A percentile compares a stretch with the other conserved stretches of the same genome.
Conservation (phyloP, 2,797 vertebrate species). For the Malurus leucopterus region DNA sequence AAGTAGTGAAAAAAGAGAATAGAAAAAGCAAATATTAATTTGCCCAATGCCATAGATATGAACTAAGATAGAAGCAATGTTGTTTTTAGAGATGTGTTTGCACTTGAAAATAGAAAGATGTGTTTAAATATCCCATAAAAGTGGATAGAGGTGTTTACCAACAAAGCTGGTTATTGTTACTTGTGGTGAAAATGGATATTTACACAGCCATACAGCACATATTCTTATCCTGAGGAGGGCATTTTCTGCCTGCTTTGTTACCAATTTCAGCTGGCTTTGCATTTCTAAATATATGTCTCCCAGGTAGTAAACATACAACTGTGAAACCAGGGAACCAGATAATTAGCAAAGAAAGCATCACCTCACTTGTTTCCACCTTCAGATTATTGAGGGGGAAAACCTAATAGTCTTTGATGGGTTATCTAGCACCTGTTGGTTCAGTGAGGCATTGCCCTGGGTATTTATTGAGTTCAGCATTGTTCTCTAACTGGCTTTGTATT, state of each 20-base stretch:
- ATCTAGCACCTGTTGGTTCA: conserved; percentile 78
- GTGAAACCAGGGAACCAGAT: conserved; percentile 86
- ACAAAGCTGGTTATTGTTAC: background rate
- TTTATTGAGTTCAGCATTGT: conserved; percentile 60
- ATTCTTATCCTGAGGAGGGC: conserved; percentile 79
- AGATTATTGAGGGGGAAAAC: conserved; percentile 69
- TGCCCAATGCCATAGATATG: background rate
- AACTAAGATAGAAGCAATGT: background rate
- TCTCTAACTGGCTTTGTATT: conserved; percentile 77
- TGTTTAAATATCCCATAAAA: background rate
- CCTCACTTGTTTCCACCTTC: conserved; percentile 85
- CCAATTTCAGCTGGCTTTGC: conserved; percentile 76
- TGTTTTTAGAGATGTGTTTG: background rate
- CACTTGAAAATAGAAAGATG: background rate
- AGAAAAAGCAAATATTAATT: background rate
- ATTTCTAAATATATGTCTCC: conserved; percentile 82
- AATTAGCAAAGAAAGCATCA: conserved; percentile 88
- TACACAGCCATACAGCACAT: conserved; percentile 16
- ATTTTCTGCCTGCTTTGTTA: conserved; percentile 68
- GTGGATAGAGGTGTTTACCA: background rate
- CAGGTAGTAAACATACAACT: conserved; percentile 80
- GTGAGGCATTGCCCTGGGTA: conserved; percentile 47
- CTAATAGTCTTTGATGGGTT: conserved; percentile 83
- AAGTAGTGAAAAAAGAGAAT: background rate
- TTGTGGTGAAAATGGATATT: background rate